These are phyloP conservation scores for Mystacides longicornis DNA, from an alignment of 2,888 invertebrate species.

Conservation along the genomic window DNA sequence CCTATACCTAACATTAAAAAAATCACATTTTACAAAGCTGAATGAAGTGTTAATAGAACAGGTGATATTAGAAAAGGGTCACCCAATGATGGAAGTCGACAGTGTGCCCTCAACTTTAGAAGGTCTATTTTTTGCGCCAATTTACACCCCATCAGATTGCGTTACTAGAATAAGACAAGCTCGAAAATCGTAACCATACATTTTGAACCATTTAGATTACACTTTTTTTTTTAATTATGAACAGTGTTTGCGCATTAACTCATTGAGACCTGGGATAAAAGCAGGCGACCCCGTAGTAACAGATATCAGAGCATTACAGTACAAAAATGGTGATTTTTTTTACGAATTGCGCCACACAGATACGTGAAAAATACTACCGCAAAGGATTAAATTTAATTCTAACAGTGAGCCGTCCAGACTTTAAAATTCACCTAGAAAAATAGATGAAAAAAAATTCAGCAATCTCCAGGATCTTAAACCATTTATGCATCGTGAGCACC, in stretches of 20 bases:
- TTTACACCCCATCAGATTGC: background rate
- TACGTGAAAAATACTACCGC: background rate
- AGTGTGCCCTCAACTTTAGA: background rate
- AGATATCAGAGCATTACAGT: background rate
- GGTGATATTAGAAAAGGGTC: background rate
- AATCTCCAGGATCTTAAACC: background rate
- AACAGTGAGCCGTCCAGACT: background rate
- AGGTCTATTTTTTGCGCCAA: background rate
- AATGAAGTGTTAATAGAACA: background rate
- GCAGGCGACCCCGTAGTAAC: background rate
- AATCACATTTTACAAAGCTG: background rate
- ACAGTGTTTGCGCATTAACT: background rate
- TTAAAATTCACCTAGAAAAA: background rate
- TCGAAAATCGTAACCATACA: background rate
- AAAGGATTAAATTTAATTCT: background rate
- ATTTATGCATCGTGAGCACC: background rate
- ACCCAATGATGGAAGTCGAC: background rate
- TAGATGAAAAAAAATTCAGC: background rate
- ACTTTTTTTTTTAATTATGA: background rate
- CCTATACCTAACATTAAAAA: background rate
- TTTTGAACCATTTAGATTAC: background rate
- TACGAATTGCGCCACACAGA: background rate
- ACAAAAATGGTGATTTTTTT: background rate
- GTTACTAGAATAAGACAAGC: background rate
- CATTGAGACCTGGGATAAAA: background rate